phyloP scores from a whole-genome alignment of 2,797 vertebrate species.

The Crenichthys baileyi region DNA sequence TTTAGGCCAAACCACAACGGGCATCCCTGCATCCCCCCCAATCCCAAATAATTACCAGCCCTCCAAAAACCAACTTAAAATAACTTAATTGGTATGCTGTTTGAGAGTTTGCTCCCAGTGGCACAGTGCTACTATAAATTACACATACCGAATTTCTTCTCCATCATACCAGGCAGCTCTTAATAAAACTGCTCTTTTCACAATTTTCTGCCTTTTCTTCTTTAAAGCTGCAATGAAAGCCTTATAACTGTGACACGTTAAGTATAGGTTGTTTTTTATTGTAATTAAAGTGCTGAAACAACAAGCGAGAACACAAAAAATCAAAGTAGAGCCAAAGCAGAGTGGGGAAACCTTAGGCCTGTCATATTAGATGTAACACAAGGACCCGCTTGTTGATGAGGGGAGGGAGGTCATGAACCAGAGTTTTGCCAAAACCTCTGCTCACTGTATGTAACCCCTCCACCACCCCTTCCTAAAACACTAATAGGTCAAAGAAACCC shows the following conservation, averaged over 20 bases:
- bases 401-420: constrained; percentile 60
- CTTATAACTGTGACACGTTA: constrained; percentile 72
- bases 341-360: constrained; percentile 24
- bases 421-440: constrained; percentile 46
- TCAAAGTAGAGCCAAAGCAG: constrained; percentile 17
- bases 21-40: constrained; percentile 70
- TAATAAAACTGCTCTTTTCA: constrained; percentile 69
- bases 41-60: constrained; percentile 74
- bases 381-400: constrained; percentile 56
- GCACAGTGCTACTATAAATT: constrained; percentile 65
- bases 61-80: constrained; percentile 77
- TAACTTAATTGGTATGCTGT: constrained; percentile 76
- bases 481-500: constrained; percentile 52
- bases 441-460: constrained; percentile 17
- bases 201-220: constrained; percentile 30
- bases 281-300: constrained; percentile 60
- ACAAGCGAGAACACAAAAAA: constrained; percentile 45
- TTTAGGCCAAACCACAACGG: constrained; percentile 67
- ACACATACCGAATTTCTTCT: constrained; percentile 57
- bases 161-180: constrained; percentile 39
- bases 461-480: constrained; percentile 55
- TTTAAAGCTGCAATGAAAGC: constrained; percentile 46
- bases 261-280: constrained; percentile 64
- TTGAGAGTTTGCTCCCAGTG: constrained; percentile 65
- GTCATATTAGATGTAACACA: constrained; percentile 66